Evolutionary conservation across 2,113 vertebrate genomes (phyloP).

Genomic region (Pagrus major): DNA sequence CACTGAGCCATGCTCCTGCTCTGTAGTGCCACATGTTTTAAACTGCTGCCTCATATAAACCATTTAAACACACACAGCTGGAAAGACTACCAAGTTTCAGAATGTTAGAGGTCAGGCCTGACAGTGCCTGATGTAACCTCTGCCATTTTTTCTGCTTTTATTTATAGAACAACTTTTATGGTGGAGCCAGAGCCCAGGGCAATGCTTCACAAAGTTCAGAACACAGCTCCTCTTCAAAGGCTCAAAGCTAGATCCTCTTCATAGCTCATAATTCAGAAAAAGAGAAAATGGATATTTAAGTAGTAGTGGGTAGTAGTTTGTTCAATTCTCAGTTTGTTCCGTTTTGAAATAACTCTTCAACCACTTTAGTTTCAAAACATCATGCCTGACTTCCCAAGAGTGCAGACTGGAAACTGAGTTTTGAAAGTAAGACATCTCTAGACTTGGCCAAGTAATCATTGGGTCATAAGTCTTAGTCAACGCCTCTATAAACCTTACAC

Average conservation of each 20-base stretch:
- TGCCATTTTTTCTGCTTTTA: constrained; percentile 14
- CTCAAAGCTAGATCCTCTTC: background rate
- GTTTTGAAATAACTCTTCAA: background rate
- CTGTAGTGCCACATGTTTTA: background rate
- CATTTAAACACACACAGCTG: background rate
- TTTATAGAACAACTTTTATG: constrained; percentile 45
- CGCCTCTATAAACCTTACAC: background rate
- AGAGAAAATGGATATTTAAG: background rate
- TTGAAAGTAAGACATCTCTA: background rate
- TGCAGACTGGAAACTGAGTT: background rate
- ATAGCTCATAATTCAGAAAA: background rate
- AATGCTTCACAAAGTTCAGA: background rate
- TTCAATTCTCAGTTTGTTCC: background rate
- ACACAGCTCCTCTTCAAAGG: background rate
- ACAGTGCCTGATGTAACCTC: constrained; percentile 7
- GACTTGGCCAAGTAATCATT: background rate
- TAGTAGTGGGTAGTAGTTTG: background rate
- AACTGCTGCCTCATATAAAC: background rate
- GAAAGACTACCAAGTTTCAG: background rate
- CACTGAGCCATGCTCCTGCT: background rate
- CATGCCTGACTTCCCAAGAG: background rate
- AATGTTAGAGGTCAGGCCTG: constrained; percentile 11
- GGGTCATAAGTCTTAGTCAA: background rate
- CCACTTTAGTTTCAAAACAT: background rate
- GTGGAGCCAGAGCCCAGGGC: background rate